Evolutionary conservation across 1,140 invertebrate species (phyloP).

Genomic region (Drosophila nasuta): DNA sequence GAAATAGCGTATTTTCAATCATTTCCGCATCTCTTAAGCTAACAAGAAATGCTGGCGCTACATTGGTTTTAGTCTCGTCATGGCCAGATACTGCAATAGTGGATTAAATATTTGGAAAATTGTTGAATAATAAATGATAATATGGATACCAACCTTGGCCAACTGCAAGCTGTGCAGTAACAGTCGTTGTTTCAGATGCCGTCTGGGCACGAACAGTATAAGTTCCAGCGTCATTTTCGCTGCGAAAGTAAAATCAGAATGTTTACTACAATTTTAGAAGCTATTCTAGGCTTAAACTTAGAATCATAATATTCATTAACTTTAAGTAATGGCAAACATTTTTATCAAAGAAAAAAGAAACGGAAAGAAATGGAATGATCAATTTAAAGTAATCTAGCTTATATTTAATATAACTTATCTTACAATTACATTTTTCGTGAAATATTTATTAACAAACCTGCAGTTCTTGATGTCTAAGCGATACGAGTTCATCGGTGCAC

Average conservation of each 20-base stretch:
- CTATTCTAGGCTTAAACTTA: too few species aligned
- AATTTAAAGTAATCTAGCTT: too few species aligned
- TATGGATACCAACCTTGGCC: conserved; percentile 88
- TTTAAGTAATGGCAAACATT: too few species aligned
- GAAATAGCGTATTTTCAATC: conserved; percentile 93
- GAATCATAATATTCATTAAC: too few species aligned
- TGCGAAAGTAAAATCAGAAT: conserved; percentile 24
- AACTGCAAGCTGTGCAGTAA: conserved; percentile 93
- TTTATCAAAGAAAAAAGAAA: too few species aligned
- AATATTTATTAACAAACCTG: conserved; percentile 65
- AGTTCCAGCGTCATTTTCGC: conserved; percentile 93
- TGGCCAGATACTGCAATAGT: conserved; percentile 85
- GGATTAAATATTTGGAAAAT: not conserved
- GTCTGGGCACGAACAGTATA: conserved; percentile 97
- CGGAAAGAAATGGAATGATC: too few species aligned
- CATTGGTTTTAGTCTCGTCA: conserved; percentile 89
- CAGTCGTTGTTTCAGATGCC: conserved; percentile 90
- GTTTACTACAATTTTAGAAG: too few species aligned
- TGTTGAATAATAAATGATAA: not conserved
- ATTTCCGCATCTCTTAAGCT: conserved; percentile 94
- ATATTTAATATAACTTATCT: too few species aligned
- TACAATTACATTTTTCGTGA: too few species aligned
- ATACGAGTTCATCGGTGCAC: conserved; percentile 86
- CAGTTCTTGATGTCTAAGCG: conserved; percentile 93
- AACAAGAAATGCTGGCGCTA: conserved; percentile 92